Base-by-base conservation (phyloP, 35 echinoderm and acorn worm species). In the Heliocidaris tuberculata region DNA sequence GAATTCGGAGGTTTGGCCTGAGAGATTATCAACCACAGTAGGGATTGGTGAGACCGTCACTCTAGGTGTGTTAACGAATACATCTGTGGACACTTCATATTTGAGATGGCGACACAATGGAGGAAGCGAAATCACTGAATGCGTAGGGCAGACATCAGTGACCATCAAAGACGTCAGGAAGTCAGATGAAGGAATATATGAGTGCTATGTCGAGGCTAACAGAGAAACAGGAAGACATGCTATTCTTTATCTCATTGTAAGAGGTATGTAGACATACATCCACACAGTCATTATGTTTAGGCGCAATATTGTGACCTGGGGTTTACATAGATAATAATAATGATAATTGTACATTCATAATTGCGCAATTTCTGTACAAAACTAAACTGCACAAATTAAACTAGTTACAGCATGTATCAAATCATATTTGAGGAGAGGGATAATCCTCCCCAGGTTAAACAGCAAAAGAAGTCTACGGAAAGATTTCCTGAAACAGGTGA, bases 121-220 rank as follows among this genome's bases (percentile, higher is more conserved):
- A 70, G 94, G 94, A 59, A 78, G 54, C 13, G 59, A 27, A 30
- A 90, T 94, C 15, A 85, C 86, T 16, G 86, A 90, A 19, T 97
- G 94, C 92, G 50, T 94, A 91, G 96, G 96, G 7, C 0, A 89
- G 60, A 19, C 56, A 50, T 49, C 85, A 49, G 93, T 85, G 15
- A 93, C 89, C 2, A 94, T 95, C 42, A 35, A 48, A 21, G 49
- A 85, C 60, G 96, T 94, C 13, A 61, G 92, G 32, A 85, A 87
- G 24, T 87, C 92, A 42, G 94, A 97, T 92, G 96, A 93, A 89
- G 96, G 96, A 48, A 95, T 97, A 49, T 97, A 97, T 85, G 96
- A 97, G 90, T 97, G 96, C 47, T 95, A 94, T 85, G 19, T 87
- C 88, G n/a, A 85, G 15, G 35, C 19, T 12, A 88, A 71, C 49